Evolutionary conservation across 35 echinoderm and acorn worm genomes (phyloP), one percentile per base, ranked within the genome.

Genomic region (Patiria miniata): DNA sequence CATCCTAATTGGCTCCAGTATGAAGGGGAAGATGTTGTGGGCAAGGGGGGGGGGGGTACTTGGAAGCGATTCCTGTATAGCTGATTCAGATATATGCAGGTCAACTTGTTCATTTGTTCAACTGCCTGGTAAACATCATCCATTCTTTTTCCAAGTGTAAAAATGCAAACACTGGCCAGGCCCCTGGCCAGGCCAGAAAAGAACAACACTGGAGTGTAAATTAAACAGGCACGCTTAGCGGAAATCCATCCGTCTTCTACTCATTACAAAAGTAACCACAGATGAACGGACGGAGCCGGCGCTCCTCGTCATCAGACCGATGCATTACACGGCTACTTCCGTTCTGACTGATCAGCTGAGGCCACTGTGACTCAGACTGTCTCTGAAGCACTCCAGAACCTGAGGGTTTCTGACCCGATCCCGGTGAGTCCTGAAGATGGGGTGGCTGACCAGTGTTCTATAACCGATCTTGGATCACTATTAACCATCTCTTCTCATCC

Each of bases 91-190:
- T 12, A 47, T 12, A 47, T 47, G n/a, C 42, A 47, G 42, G 15
- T 34, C 65, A 73, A 30, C 19, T 73, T 73, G 65, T 30, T 73
- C 65, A 73, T 73, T 73, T 73, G 65, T 73, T 73, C 65, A 73
- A 73, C 26, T 26, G 26, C 19, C 30, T 0, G 65, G 65, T 73
- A 73, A 26, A 73, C 65, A 73, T 10, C 65, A 73, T 73, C 65
- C 26, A 30, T 73, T 30, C 29, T 73, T 2, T 2, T 60, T 60
- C 23, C 16, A 28, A 33, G 61, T n/a, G 61, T 1, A 28, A 61
- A 61, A 68, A 68, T n/a, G 9, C 8, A 15, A 22, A 22, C 15
- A 22, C 32, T 73, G 65, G 65, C 42, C 42, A 47, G 14, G 9
- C 2, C 29, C n/a, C 19, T 1, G 34, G 65, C 65, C 34, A 73